Base-by-base conservation (phyloP, 2,113 vertebrate genomes). In the Equus quagga region DNA sequence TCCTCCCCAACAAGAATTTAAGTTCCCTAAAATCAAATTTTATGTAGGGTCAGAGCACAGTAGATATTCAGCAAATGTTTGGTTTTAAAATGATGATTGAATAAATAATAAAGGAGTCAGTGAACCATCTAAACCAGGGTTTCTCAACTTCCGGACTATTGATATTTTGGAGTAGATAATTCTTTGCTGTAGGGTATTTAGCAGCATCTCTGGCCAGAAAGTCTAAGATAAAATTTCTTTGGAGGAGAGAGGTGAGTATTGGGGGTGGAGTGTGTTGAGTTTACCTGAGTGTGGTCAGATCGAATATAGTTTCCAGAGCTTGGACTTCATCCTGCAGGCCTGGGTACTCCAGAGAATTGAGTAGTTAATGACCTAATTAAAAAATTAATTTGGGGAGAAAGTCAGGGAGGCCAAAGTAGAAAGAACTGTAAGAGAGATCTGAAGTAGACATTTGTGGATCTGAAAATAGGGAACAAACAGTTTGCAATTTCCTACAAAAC, bases 41-140 rank as follows among this genome's bases (percentile, higher is more conserved):
- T 70, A 89, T 28, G 5, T 75, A 89, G 62, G 15, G 31, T 70
- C 9, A 65, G 46, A 21, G 26, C n/a, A 72, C 31, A 62, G 11
- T 46, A n/a, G 62, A 36, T 33, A 87, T 24, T 83, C 5, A 80
- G 44, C 5, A 60, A 95, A n/a, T 23, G 26, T 64, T 92, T 78
- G 33, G 5, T 75, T 94, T 96, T 73, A 51, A 94, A 67, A 33
- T 87, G n/a, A 33, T 56, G 44, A 70, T 41, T 93, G 14, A 76
- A 73, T 84, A 70, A 41, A 81, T 80, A 80, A 82, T 33, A 64
- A 81, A 86, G 95, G 23, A 93, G 36, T 64, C 44, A 89, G 44
- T 78, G 41, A 83, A 91, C 46, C 10, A 86, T 60, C 31, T 51
- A 78, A 46, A 58, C 23, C 24, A 95, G 26, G 11, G 60, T 49